Conservation (phyloP, 2,797 vertebrate genomes). For the Hylomyscus alleni region DNA sequence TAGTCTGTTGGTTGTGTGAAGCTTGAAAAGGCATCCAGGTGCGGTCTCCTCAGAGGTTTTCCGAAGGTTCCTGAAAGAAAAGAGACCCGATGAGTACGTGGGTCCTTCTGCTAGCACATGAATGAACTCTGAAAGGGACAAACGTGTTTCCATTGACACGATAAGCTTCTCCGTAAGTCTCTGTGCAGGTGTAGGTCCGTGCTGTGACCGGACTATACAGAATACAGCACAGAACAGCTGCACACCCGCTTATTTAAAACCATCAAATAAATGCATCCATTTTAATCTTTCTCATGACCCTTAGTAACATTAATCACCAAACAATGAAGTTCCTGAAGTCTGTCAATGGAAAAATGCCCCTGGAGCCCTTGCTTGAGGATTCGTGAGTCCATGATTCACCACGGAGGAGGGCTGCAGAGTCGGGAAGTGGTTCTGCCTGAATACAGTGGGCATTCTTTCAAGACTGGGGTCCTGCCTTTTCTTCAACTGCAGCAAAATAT, state of each 20-base stretch:
- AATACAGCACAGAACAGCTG: background rate
- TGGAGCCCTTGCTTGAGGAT: background rate
- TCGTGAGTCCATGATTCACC: background rate
- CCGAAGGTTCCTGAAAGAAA: constrained; percentile 95
- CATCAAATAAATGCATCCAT: background rate
- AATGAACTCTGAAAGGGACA: background rate
- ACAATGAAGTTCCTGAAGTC: background rate
- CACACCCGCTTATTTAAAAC: fast-evolving
- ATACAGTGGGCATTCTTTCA: background rate
- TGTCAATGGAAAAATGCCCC: background rate
- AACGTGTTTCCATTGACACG: fast-evolving
- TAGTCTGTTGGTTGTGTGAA: constrained; percentile 84
- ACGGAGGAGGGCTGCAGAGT: background rate
- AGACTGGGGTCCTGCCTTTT: background rate
- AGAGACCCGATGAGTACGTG: background rate
- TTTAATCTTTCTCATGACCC: background rate
- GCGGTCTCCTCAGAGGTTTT: constrained; percentile 94
- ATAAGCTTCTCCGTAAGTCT: background rate
- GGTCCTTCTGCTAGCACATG: background rate
- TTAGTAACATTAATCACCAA: background rate
- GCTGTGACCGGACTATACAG: fast-evolving
- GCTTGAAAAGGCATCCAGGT: constrained; percentile 89
- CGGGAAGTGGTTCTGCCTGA: background rate
- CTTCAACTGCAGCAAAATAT: constrained; percentile 17
- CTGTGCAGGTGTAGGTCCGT: fast-evolving